Evolutionary conservation across 2,113 vertebrate species (phyloP).

Genomic region (Morphnarchus princeps): DNA sequence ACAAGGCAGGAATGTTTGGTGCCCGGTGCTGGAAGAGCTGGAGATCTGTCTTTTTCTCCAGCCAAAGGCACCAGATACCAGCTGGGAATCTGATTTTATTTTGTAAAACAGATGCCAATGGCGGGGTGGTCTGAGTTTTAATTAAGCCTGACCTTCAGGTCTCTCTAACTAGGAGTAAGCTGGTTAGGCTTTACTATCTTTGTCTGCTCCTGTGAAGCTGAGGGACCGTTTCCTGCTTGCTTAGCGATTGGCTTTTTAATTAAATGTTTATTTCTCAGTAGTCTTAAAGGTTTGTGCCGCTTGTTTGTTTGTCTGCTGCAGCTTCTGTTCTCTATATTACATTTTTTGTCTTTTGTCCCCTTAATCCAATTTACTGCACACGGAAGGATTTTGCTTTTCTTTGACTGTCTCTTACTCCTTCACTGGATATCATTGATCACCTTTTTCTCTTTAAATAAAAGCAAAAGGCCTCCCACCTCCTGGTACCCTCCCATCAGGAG

Average conservation of each 20-base stretch:
- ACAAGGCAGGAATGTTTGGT: neutral
- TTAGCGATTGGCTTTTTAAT: neutral
- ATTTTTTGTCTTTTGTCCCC: neutral
- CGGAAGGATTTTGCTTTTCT: neutral
- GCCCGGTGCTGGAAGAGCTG: neutral
- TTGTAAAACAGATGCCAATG: neutral
- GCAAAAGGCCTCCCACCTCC: neutral
- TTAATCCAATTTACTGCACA: neutral
- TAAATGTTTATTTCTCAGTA: neutral
- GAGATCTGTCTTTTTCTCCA: neutral
- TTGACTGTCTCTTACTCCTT: neutral
- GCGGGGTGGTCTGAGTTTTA: neutral
- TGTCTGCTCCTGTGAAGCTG: neutral
- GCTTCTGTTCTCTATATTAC: neutral
- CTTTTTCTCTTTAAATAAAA: neutral
- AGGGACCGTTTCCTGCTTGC: neutral
- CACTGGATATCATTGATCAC: neutral
- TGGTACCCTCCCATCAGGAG: fast-evolving
- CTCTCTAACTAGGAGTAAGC: neutral
- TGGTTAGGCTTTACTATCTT: neutral
- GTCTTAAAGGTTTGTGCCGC: neutral
- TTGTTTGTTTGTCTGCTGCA: neutral
- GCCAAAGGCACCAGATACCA: neutral
- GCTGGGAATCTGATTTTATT: neutral
- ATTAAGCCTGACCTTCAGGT: neutral